Base-by-base conservation (phyloP, 2,797 vertebrate genomes). In the Sebastes iracundus region DNA sequence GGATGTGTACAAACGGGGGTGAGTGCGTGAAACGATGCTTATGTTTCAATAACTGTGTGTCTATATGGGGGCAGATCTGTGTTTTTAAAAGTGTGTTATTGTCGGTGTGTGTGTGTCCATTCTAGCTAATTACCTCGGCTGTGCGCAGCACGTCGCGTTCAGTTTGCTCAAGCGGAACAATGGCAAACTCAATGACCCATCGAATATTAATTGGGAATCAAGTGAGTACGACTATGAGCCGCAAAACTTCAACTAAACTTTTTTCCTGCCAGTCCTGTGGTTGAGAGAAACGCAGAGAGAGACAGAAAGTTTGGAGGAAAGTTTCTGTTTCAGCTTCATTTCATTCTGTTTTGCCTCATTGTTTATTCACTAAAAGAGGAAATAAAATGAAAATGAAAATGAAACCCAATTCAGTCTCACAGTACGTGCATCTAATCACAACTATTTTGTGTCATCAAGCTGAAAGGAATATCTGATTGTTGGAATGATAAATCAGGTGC, bases 141-240 rank as follows among this genome's bases (percentile, higher is more conserved):
- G 49, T 1, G 20, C 32, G 3, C 72, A 60, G 25, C 16, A 3
- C 18, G 59, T 23, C 6, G 64, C 11, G 18, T 56, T 80, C 10
- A 33, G 68, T 63, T 67, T 38, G 73, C 72, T 82, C 60, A 49
- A 27, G 87, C 25, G 4, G 72, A 84, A 79, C 68, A 30, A 75
- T 2, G 65, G 56, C 10, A 67, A 69, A 76, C 64, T 60, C 65
- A 14, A 1, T 20, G 20, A 80, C 70, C 71, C 59, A 35, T 68
- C 1, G 1, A 49, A 70, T 67, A 79, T 83, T 86, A 84, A 90
- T 77, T 87, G 77, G 80, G 67, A 77, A 73, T 81, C 46, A 69
- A 72, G 64, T 18, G 27, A 69, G 33, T 3, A 20, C 22, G 5
- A 63, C 16, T 30, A 28, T 77, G 2, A 46, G 2, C 32, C 0